Percentiles rank a stretch among this genome's conserved stretches.
Evolutionary conservation across 2,113 vertebrate species (phyloP).

Genomic region (Pomatorhinus ruficollis): DNA sequence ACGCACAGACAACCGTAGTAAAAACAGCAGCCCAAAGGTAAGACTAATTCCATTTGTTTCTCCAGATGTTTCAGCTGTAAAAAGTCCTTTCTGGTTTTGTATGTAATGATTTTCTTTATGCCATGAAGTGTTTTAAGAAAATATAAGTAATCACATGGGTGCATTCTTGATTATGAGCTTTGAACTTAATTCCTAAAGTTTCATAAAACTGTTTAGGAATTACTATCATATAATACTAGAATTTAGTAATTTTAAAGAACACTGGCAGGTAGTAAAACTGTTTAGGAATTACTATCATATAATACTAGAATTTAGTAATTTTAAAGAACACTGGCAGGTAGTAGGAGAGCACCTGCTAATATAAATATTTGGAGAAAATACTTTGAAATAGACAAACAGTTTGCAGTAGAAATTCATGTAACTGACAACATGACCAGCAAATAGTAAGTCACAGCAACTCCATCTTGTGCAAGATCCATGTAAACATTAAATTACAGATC

Average conservation of each 20-base stretch:
- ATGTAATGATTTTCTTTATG: neutral
- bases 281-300: neutral
- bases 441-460: neutral
- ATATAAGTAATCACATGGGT: neutral
- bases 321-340: neutral
- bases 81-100: neutral
- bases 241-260: neutral
- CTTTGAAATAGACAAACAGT: neutral
- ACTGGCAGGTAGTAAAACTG: neutral
- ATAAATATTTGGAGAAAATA: neutral
- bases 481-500: neutral
- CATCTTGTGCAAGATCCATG: neutral
- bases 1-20: conserved; percentile 72
- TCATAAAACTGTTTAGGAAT: neutral
- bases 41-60: neutral
- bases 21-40: conserved; percentile 92
- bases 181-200: neutral
- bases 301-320: neutral
- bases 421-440: neutral
- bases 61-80: neutral
- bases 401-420: neutral
- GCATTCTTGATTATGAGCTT: neutral
- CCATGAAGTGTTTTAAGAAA: neutral
- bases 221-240: neutral
- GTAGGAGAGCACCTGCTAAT: neutral